Base-by-base conservation (phyloP, 92 coral and sea anemone species). In the Paramuricea clavata region DNA sequence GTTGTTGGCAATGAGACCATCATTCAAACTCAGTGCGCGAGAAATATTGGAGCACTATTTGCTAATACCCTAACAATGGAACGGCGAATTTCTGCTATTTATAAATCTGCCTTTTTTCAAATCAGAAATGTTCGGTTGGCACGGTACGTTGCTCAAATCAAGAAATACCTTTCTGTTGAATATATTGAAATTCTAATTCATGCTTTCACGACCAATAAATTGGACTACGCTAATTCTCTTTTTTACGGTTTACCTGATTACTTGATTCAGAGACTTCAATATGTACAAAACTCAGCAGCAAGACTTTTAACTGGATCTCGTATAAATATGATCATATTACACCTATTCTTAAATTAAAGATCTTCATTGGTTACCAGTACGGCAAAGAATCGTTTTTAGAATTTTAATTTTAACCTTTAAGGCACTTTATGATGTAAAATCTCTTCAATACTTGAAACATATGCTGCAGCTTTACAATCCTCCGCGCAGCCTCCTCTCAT, bases 261-360 rank as follows among this genome's bases (percentile, higher is more conserved):
- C 28, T 15, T 82, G 12, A 39, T 69, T 39, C 78, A 67, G 32
- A 82, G 69, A 36, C 87, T 83, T 62, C 87, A 67, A 22, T 21
- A 22, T 44, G 67, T 82, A 6, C 87, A 82, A 19, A 83, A 83
- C 59, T 68, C 78, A 6, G 80, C 87, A 5, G 87, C 87, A 36
- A 16, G 80, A 8, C 41, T 82, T 5, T 64, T 82, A 16, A 82
- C 60, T 62, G 43, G 60, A 12, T 67, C 79, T 22, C 8, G 21
- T n/a, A n/a, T 16, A 68, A 67, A 83, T 23, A 12, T n/a, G 78
- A 67, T 67, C 87, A 69, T 21, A 52, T 68, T 17, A 65, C 87
- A 7, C 87, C 79, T 12, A 44, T 82, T 68, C 64, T 81, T 2
- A 81, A 31, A 31, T 64, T n/a, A n/a, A n/a, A n/a, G n/a, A 81